These are phyloP conservation scores for Archips crataeganus DNA, from an alignment of 2,888 invertebrate genomes.

Conservation along the genomic window DNA sequence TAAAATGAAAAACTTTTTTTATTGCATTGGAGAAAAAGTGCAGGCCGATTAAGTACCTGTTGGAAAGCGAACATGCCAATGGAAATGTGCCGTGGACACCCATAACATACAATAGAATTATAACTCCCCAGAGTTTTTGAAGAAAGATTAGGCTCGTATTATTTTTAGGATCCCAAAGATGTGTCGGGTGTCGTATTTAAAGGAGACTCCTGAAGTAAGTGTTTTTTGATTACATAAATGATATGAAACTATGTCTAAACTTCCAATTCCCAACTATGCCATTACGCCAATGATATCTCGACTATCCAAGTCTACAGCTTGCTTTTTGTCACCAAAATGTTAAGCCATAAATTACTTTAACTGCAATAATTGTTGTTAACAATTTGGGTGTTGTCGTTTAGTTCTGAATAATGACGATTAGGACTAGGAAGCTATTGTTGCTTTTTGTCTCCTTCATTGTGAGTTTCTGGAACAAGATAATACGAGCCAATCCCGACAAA, in stretches of 20 bases:
- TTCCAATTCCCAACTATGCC: constrained; percentile 47
- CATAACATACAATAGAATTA: too few relatives aligned
- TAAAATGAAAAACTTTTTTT: too few relatives aligned
- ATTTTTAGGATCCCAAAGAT: too few relatives aligned
- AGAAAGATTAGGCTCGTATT: too few relatives aligned
- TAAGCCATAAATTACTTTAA: constrained; percentile 29
- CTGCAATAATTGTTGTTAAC: constrained; percentile 23
- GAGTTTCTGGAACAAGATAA: background rate
- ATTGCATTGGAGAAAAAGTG: too few relatives aligned
- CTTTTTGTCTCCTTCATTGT: background rate
- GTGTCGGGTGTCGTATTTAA: too few relatives aligned
- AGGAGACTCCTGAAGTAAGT: too few relatives aligned
- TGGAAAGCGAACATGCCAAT: too few relatives aligned
- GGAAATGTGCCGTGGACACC: too few relatives aligned
- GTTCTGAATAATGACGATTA: constrained; percentile 6
- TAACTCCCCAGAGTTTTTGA: too few relatives aligned
- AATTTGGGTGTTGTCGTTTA: constrained; percentile 15
- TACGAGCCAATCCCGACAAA: too few relatives aligned
- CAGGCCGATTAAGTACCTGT: too few relatives aligned
- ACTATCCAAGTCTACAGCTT: constrained; percentile 43
- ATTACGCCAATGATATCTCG: constrained; percentile 44
- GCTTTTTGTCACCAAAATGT: constrained; percentile 47
- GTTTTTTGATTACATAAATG: constrained; percentile 36
- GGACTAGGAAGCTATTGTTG: constrained; percentile 1
- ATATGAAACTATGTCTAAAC: constrained; percentile 48